Percentiles rank a stretch among this genome's conserved stretches.
These are phyloP conservation scores for Nymphalis io DNA, from an alignment of 1,140 invertebrate genomes.

Conservation along the genomic window DNA sequence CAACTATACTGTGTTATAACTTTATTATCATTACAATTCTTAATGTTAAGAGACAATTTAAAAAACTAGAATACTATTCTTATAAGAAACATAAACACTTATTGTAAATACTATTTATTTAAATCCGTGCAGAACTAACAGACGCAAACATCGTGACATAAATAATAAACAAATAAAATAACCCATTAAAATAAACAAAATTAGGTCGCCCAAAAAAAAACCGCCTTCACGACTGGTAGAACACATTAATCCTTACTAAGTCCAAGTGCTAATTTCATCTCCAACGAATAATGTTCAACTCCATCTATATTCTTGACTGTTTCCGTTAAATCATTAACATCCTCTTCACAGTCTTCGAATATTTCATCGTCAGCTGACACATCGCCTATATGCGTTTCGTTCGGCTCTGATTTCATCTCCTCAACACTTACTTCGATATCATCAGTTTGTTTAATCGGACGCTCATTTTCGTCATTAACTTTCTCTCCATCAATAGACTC, in stretches of 20 bases:
- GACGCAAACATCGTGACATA: neutral
- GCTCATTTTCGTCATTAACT: slow-evolving; percentile 15
- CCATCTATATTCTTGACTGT: slow-evolving; percentile 36
- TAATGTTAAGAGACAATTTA: too few relatives aligned
- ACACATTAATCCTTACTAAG: slow-evolving; percentile 38
- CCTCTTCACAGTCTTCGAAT: slow-evolving; percentile 64
- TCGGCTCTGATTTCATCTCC: neutral
- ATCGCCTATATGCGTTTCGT: neutral
- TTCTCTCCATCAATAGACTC: slow-evolving; percentile 19
- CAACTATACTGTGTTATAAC: too few relatives aligned
- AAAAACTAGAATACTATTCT: neutral
- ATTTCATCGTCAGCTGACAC: slow-evolving; percentile 50
- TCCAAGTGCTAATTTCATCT: slow-evolving; percentile 70
- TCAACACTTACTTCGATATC: slow-evolving; percentile 24
- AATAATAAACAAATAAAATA: neutral
- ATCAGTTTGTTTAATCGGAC: slow-evolving; percentile 12
- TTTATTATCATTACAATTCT: too few relatives aligned
- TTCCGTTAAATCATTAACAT: slow-evolving; percentile 15
- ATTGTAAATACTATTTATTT: neutral
- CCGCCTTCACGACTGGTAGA: neutral
- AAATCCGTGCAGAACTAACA: slow-evolving; percentile 13
- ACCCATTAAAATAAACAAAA: slow-evolving; percentile 26
- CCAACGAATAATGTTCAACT: slow-evolving; percentile 61
- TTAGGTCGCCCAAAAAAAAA: slow-evolving; percentile 20
- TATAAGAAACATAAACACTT: neutral